Conservation (phyloP, 2,797 vertebrate species). For the Xiphorhynchus erythropygius region DNA sequence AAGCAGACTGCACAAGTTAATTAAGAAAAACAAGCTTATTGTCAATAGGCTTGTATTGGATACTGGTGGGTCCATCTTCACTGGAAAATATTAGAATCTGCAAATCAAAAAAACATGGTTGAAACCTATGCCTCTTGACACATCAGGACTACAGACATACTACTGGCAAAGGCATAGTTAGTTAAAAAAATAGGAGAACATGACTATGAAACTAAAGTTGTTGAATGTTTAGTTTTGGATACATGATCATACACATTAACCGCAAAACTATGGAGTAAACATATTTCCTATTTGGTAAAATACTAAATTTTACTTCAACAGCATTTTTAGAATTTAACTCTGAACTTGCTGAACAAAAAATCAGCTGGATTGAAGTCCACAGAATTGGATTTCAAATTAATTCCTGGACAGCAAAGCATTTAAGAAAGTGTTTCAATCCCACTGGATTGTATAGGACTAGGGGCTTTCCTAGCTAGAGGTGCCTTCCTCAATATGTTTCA, state of each 20-base stretch:
- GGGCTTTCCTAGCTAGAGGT: neutral
- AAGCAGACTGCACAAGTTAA: neutral
- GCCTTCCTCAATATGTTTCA: neutral
- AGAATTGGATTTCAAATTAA: neutral
- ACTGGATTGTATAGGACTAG: neutral
- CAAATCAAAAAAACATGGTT: neutral
- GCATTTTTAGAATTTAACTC: neutral
- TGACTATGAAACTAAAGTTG: neutral
- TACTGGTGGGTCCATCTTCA: neutral
- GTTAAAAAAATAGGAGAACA: neutral
- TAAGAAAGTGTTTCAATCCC: neutral
- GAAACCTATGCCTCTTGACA: neutral
- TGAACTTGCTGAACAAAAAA: neutral
- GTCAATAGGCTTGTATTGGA: neutral
- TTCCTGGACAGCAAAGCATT: neutral
- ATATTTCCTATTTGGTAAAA: neutral
- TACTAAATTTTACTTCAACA: neutral
- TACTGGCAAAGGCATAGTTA: neutral
- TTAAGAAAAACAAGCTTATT: constrained; percentile 35
- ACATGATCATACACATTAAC: neutral
- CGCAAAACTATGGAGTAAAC: neutral
- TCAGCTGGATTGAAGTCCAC: neutral
- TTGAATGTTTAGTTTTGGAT: neutral
- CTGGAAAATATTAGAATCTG: constrained; percentile 27
- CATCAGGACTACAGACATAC: neutral